These are phyloP conservation scores for Bombus affinis DNA, from an alignment of 1,140 invertebrate species.

Conservation along the genomic window DNA sequence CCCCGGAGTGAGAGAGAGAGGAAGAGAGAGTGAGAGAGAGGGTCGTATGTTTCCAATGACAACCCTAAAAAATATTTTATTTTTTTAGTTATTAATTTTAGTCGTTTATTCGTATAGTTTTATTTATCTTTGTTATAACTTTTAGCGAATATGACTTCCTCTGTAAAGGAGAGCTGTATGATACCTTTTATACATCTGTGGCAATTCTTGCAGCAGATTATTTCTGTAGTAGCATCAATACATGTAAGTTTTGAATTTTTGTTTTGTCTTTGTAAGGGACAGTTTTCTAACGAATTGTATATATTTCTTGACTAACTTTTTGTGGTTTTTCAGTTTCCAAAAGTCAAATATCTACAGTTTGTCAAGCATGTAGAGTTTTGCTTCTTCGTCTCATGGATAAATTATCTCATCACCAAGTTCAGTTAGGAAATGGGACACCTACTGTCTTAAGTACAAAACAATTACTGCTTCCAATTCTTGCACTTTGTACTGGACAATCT, in stretches of 20 bases:
- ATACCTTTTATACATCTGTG: conserved; percentile 90
- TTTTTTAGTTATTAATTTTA: conserved; percentile 39
- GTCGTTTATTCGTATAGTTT: conserved; percentile 55
- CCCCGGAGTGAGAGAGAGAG: background rate
- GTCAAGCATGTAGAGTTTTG: conserved; percentile 84
- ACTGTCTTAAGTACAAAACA: conserved; percentile 83
- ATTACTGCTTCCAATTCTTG: conserved; percentile 84
- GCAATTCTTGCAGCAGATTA: conserved; percentile 89
- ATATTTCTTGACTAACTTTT: background rate
- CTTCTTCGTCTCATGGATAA: conserved; percentile 84
- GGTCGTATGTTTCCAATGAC: conserved; percentile 57
- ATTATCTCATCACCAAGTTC: conserved; percentile 77
- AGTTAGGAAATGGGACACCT: conserved; percentile 72
- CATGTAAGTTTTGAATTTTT: conserved; percentile 84
- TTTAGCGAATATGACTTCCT: conserved; percentile 89
- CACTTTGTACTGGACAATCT: conserved; percentile 84
- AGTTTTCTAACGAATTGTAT: background rate
- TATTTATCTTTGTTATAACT: conserved; percentile 71
- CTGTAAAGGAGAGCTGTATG: conserved; percentile 88
- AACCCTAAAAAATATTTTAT: conserved; percentile 70
- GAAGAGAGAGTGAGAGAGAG: background rate
- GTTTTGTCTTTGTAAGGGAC: background rate
- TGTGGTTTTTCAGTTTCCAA: conserved; percentile 84
- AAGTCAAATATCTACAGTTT: conserved; percentile 84
- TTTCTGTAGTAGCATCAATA: conserved; percentile 86